Base-by-base conservation (phyloP, 2,113 vertebrate genomes). In the Octodon degus region DNA sequence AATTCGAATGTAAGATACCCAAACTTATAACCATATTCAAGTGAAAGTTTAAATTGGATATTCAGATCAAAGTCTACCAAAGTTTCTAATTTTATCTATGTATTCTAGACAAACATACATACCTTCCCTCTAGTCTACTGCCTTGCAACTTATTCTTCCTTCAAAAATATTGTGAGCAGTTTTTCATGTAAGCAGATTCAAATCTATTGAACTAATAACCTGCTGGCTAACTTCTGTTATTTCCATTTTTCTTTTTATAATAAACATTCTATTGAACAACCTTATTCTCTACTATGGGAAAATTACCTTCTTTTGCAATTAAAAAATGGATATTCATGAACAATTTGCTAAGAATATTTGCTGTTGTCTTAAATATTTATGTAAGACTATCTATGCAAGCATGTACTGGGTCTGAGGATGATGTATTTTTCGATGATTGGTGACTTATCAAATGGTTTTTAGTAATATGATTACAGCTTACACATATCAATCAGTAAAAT, bases 21-120 rank as follows among this genome's bases (percentile, higher is more conserved):
- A 96, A 94, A 94, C 68, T 94, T 89, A 97, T 84, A 97, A 97
- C 68, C 86, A 89, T 81, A 97, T 91, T 89, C 60, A 96, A 97
- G 86, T 89, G 62, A n/a, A 96, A 94, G 32, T 86, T 94, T 95
- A 97, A 95, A 97, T 25, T 83, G 47, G 63, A 80, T 90, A 96
- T 96, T 95, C 63, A 95, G 60, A 90, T 96, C 58, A 89, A 96
- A 92, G 72, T 91, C 91, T 96, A 76, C 79, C 53, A 32, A 94
- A 93, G 30, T 95, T 95, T 95, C 62, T 91, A 94, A 94, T 97
- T 96, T 58, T 86, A 65, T 22, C 68, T 43, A 6, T 85, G n/a
- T n/a, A 30, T 87, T 60, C 91, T 14, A 77, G 10, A 40, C 6
- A 22, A 25, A 47, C 20, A 67, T n/a, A 30, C 25, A 47, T 58